Evolutionary conservation across 2,888 invertebrate genomes (phyloP), one percentile per base, ranked within the genome.

Genomic region (Spilosoma lubricipeda): DNA sequence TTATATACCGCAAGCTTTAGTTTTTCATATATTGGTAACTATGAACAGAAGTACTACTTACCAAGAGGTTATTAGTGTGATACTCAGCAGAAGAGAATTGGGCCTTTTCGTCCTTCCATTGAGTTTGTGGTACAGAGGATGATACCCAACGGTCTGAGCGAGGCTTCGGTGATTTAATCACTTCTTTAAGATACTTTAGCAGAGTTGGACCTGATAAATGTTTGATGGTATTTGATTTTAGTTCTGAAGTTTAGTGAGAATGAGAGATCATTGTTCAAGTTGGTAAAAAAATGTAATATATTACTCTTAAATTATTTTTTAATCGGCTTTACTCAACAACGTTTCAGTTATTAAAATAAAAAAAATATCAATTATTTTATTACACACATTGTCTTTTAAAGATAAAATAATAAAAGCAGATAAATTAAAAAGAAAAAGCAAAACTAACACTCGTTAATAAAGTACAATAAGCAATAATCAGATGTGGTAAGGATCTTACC

Each of bases 131-230:
- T 2, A 98, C 96, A 0, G 99, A 99, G 0, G 98, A 97, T 76
- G 98, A 98, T 15, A 99, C 92, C 99, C 99, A 99, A 77, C 97
- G 97, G 0, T 95, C 88, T 0, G 98, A 97, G 33, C 99, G 96
- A 2, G 93, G 90, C 85, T 97, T 97, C 0, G 98, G 97, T 0
- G 96, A 86, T 0, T 96, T 96, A 67, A 98, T 97, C 0, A 97
- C 96, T 87, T 97, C 91, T 36, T 94, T 96, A 72, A 98, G 88
- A 81, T 97, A 97, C 71, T 96, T 95, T 3, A 97, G 90, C 64
- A 98, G 96, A 64, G 95, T 96, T 0, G 97, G 97, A 36, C 97
- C 98, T 96, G 80, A n/a, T 74, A 42, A 59, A 27, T 59, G 59
- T 56, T 3, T 0, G 13, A 15, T 15, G n/a, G 59, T 15, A 13